Percentiles rank a stretch among this genome's conserved stretches.
Conservation (phyloP, 2,888 invertebrate genomes). For the Pollenia amentaria region DNA sequence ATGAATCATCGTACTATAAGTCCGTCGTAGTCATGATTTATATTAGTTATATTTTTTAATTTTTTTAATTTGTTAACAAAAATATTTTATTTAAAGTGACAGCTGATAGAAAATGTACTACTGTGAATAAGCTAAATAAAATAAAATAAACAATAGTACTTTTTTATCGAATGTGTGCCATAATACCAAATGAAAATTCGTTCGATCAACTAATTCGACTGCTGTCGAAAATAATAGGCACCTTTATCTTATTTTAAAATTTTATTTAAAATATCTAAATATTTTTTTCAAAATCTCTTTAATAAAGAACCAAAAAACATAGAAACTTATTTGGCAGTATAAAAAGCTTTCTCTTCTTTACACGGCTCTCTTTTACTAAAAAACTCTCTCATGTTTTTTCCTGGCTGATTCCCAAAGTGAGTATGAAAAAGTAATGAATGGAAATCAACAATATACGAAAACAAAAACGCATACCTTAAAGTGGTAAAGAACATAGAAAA, state of each 20-base stretch:
- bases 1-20: no score
- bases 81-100: no score
- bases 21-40: no score
- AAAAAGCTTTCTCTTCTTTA: not conserved
- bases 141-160: no score
- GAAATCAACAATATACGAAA: conserved; percentile 47
- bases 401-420: not conserved
- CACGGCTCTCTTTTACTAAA: not conserved
- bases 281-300: not conserved
- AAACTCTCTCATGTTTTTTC: not conserved
- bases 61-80: no score
- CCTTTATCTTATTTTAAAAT: not conserved
- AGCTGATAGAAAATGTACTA: no score
- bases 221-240: no score
- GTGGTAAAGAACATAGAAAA: conserved; percentile 6
- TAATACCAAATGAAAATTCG: no score
- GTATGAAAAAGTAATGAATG: conserved; percentile 51
- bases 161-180: no score
- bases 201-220: no score
- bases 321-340: conserved; percentile 16
- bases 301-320: conserved; percentile 27
- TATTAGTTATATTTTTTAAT: no score
- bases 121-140: no score
- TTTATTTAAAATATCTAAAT: not conserved
- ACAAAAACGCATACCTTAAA: conserved; percentile 6